phyloP scores from a whole-genome alignment of 1,140 invertebrate species.

The Parapsyche elsis region DNA sequence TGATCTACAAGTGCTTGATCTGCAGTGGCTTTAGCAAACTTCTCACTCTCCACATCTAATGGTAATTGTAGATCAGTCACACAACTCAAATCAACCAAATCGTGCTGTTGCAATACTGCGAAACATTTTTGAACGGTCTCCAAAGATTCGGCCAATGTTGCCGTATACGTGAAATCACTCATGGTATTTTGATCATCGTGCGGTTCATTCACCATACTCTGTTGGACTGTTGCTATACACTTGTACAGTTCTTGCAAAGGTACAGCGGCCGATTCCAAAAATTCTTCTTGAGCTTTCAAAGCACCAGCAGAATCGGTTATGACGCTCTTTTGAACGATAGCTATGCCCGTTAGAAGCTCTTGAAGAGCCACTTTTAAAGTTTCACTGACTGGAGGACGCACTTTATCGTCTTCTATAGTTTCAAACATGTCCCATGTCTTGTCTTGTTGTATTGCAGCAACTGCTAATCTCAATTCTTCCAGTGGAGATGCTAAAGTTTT shows the following conservation, averaged over 20 bases:
- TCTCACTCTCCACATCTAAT: conserved; percentile 16
- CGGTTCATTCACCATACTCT: conserved; percentile 52
- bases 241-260: conserved; percentile 64
- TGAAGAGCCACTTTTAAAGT: conserved; percentile 40
- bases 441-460: conserved; percentile 56
- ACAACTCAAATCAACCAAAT: conserved; percentile 38
- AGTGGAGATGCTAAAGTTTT: conserved; percentile 56
- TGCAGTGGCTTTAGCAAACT: conserved; percentile 29
- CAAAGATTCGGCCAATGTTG: conserved; percentile 54
- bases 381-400: neutral
- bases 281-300: neutral
- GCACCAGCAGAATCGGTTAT: conserved; percentile 16
- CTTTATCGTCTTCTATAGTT: conserved; percentile 25
- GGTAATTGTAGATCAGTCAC: conserved; percentile 24
- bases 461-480: conserved; percentile 55
- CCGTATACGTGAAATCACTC: conserved; percentile 39
- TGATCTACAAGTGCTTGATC: conserved; percentile 48
- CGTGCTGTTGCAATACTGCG: conserved; percentile 47
- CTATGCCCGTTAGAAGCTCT: conserved; percentile 45
- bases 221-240: conserved; percentile 60
- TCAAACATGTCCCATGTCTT: conserved; percentile 53
- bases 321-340: conserved; percentile 41
- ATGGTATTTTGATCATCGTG: conserved; percentile 47
- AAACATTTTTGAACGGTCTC: conserved; percentile 56
- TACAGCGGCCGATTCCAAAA: conserved; percentile 52